Base-by-base conservation (phyloP, 2,888 invertebrate species). In the Agrochola lychnidis region DNA sequence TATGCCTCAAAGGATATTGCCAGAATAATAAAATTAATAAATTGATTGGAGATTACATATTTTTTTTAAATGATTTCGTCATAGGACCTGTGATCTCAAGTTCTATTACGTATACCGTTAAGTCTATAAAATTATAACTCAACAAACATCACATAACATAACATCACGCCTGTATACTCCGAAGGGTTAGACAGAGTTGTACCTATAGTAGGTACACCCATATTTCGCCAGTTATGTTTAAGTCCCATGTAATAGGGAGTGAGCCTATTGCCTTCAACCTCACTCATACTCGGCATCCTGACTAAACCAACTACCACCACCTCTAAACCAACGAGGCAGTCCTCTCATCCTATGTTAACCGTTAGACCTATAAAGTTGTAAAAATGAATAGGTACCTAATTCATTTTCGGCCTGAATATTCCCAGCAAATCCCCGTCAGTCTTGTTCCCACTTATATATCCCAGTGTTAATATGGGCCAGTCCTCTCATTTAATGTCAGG, bases 381-480 rank as follows among this genome's bases (percentile, higher is more conserved):
- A 48, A 48, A 48, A 48, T 48, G 6, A 48, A 66, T 48, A n/a
- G n/a, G n/a, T n/a, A 4, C 14, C 36, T 36, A n/a, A n/a, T 62
- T 68, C n/a, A 68, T n/a, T 56, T 83, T 42, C 2, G 36, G 42
- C 48, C 22, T 51, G n/a, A 14, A 56, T 61, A 30, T 73, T 73
- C 16, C 0, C 22, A 56, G 25, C 36, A 14, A 56, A 70, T 53
- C n/a, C 7, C 69, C 4, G 57, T 67, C 62, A 30, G 53, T 62
- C 45, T 74, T n/a, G 62, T 61, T 42, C 12, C 59, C 62, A 73
- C 57, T 71, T 73, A 80, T 36, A 36, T 3, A 36, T 57, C 30
- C 56, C 42, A 10, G 62, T 57, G 36, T 59, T 82, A 75, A 75
- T 81, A 75, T 82, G 30, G 85, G 67, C 22, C 70, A 75, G 85